A percentile compares a stretch with the other conserved stretches of the same genome.
phyloP scores from a whole-genome alignment of 2,797 vertebrate species.

The Hydrophis major region DNA sequence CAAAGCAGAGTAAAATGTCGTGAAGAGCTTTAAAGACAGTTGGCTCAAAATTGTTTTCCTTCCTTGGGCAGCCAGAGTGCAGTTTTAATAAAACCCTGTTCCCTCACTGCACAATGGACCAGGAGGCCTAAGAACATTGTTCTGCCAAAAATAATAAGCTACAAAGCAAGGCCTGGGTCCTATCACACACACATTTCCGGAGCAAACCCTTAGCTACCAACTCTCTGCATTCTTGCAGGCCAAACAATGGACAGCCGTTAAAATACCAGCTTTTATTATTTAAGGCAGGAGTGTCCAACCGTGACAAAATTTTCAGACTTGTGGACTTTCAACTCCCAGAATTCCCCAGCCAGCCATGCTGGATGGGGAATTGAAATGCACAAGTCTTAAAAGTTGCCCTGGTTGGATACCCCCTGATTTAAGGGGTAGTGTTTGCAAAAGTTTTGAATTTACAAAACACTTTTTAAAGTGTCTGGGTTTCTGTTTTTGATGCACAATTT shows the following conservation, averaged over 20 bases:
- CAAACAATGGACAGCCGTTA: not conserved
- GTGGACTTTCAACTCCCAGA: not conserved
- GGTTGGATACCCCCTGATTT: not conserved
- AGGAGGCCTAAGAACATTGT: not conserved
- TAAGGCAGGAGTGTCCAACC: not conserved
- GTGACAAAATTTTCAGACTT: not conserved
- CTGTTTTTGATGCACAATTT: not conserved
- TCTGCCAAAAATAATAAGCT: conserved; percentile 5
- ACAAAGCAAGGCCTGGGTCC: not conserved
- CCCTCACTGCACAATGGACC: not conserved
- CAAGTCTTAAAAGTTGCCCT: not conserved
- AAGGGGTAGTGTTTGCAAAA: not conserved
- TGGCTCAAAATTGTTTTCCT: not conserved
- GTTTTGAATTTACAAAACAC: not conserved
- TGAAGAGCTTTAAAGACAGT: not conserved
- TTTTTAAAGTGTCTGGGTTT: not conserved
- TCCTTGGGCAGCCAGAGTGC: too few relatives aligned
- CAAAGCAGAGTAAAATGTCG: not conserved
- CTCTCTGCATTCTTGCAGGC: not conserved
- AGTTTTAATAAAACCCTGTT: not conserved
- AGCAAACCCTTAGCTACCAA: not conserved
- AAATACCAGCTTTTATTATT: not conserved
- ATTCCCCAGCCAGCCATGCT: not conserved
- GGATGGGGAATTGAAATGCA: not conserved
- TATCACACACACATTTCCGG: not conserved